Base-by-base conservation (phyloP, 2,888 invertebrate genomes). In the Sesamia inferens region DNA sequence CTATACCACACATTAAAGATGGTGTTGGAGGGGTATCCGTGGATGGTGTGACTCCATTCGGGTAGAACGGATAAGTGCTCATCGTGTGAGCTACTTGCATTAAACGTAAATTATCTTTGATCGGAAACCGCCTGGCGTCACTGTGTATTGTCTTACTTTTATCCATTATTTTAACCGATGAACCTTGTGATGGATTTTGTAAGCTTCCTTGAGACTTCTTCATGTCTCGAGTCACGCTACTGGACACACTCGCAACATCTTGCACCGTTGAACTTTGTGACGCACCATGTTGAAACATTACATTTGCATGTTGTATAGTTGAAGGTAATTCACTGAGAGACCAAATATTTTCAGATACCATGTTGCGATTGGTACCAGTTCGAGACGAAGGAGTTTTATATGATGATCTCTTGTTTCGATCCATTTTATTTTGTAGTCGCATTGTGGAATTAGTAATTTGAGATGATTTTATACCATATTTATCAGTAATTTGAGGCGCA, bases 21-120 rank as follows among this genome's bases (percentile, higher is more conserved):
- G 16, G 11, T 6, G 4, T 13, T 16, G 65, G 22, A 62, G n/a
- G 14, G 5, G 14, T 0, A 0, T 66, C 57, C 10, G n/a, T 14
- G 6, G 5, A 0, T 2, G 71, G 63, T 16, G 54, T 62, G 0
- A 10, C 5, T 42, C 72, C 84, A 10, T 16, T n/a, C 0, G 19
- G 51, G 63, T 54, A 73, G 24, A 81, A 84, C 0, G 77, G 66
- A 24, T 31, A 58, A 22, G 82, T 82, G 54, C 82, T 82, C 13
- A 14, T 5, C 5, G 82, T 82, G 8, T 11, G 47, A 8, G 61
- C 8, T 42, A 2, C 13, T 79, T 47, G 62, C 31, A 5, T 0
- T 16, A 16, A 1, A 31, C 16, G 8, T 5, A 2, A 10, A 31
- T 5, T 1, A 31, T 1, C 5, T n/a, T 14, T 6, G 0, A 7